Conservation (phyloP, 2,797 vertebrate genomes). For the Semotilus atromaculatus region DNA sequence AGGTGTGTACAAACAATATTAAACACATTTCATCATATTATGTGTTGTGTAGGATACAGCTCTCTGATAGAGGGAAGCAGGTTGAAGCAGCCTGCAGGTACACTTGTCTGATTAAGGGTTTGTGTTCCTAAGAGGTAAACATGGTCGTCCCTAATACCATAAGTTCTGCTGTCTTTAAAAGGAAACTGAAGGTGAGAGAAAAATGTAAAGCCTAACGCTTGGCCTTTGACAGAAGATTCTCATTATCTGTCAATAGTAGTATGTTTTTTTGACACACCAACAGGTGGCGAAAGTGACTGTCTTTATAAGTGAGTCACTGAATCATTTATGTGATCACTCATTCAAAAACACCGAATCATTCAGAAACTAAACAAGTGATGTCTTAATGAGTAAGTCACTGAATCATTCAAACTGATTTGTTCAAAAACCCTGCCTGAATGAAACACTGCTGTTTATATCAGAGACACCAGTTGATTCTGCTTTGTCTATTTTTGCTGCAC, state of each 20-base stretch:
- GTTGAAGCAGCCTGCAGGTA: constrained; percentile 64
- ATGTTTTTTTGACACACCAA: not conserved
- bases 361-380: no score
- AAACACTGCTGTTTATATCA: not conserved
- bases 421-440: not conserved
- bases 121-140: constrained; percentile 30
- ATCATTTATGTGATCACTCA: not conserved
- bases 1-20: constrained; percentile 82
- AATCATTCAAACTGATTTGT: no score
- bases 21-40: constrained; percentile 81
- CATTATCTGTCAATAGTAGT: not conserved
- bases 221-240: not conserved
- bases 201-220: not conserved
- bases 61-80: constrained; percentile 64
- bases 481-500: not conserved
- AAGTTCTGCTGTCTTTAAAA: not conserved
- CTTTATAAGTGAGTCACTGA: not conserved
- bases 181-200: not conserved
- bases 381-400: no score
- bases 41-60: constrained; percentile 64
- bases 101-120: constrained; percentile 43
- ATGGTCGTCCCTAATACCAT: not conserved
- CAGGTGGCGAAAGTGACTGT: not conserved
- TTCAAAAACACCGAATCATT: not conserved
- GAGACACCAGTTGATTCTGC: not conserved